These are phyloP conservation scores for Mungos mungo DNA, from an alignment of 2,113 vertebrate genomes.

Conservation along the genomic window DNA sequence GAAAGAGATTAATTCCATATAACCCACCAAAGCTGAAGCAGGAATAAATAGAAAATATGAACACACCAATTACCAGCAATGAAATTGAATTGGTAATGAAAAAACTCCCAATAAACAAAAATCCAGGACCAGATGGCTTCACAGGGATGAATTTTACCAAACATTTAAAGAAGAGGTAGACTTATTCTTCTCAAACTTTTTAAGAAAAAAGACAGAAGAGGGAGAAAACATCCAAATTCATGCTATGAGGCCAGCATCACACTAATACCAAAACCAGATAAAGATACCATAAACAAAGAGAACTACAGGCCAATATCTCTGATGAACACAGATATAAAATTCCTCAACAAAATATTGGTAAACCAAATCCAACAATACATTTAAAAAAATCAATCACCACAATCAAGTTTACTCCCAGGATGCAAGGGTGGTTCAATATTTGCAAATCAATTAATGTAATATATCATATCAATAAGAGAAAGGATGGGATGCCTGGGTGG, in stretches of 20 bases:
- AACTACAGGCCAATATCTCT: neutral
- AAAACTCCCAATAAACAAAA: neutral
- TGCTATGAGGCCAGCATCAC: neutral
- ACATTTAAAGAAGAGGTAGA: neutral
- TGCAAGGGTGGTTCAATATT: neutral
- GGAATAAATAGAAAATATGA: neutral
- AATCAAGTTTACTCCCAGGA: neutral
- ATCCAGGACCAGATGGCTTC: neutral
- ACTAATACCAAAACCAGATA: neutral
- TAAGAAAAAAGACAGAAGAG: neutral
- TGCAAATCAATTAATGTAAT: neutral
- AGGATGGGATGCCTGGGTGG: neutral
- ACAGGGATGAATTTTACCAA: neutral
- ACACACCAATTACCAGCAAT: neutral
- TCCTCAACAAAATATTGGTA: neutral
- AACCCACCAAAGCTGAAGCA: neutral
- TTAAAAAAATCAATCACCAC: neutral
- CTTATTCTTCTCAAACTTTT: neutral
- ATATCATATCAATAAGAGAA: neutral
- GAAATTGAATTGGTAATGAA: neutral
- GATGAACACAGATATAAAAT: neutral
- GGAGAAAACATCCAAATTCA: neutral
- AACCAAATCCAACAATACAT: neutral
- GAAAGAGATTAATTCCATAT: neutral
- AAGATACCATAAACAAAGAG: neutral